Evolutionary conservation across 1,140 invertebrate species (phyloP).

Genomic region (Magallana ariakensis): DNA sequence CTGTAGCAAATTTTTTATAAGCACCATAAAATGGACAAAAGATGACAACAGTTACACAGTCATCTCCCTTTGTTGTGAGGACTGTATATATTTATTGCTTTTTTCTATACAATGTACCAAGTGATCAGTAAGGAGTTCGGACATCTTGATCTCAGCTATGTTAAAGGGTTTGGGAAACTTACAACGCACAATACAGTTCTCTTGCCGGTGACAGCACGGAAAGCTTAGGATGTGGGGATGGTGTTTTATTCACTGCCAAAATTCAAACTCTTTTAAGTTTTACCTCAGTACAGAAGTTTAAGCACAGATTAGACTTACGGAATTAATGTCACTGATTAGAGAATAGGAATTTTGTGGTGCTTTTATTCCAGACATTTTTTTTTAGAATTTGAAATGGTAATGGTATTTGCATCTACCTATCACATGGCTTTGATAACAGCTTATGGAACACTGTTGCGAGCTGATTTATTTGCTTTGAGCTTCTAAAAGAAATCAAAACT

Average conservation of each 20-base stretch:
- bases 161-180: not conserved
- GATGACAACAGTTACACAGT: not conserved
- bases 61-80: not conserved
- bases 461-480: constrained; percentile 17
- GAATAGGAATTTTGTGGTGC: not conserved
- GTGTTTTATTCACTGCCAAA: constrained; percentile 18
- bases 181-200: not conserved
- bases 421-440: too few relatives aligned
- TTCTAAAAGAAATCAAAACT: constrained; percentile 2
- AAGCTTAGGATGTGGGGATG: not conserved
- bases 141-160: constrained; percentile 17
- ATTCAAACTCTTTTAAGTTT: not conserved
- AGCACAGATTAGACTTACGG: not conserved
- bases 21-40: constrained; percentile 17
- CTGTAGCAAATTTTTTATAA: not conserved
- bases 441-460: not conserved
- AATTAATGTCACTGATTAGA: not conserved
- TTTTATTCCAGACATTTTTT: not conserved
- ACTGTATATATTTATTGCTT: constrained; percentile 22
- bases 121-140: not conserved
- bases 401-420: too few relatives aligned
- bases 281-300: not conserved
- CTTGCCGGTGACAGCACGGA: constrained; percentile 28
- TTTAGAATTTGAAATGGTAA: not conserved
- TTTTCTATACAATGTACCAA: not conserved